Base-by-base conservation (phyloP, 2,113 vertebrate genomes). In the Clarias magur region DNA sequence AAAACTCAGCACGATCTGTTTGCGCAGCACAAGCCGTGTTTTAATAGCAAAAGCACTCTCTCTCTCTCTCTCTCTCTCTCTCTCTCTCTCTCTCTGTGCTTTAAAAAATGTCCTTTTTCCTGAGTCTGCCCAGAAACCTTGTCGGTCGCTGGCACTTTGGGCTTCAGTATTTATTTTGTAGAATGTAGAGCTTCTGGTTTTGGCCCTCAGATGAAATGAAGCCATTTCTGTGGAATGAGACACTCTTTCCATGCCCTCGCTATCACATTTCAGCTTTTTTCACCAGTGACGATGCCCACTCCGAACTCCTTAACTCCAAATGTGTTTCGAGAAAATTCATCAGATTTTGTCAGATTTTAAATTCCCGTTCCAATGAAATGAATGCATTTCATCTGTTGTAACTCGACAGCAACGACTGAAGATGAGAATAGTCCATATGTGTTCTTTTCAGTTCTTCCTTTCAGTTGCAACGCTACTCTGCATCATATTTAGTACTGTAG, bases 201-300 rank as follows among this genome's bases (percentile, higher is more conserved):
- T 94, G 93, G 92, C 90, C 42, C 3, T 57, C 56, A 4, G 78
- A 90, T 87, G 80, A 75, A 80, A 87, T 90, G 38, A 92, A 89
- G 80, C 89, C 87, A 89, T 92, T 91, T 91, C 76, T 91, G 67
- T 90, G 88, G 92, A 94, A 92, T 91, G 85, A 92, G 90, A 92
- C 91, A 86, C 85, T 68, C 88, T 91, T 91, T 87, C 84, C 63
- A 60, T 68, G 76, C 89, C 87, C 62, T 87, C 73, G 80, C 82
- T 27, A 12, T 82, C 42, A 48, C 86, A 81, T 92, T 89, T 88
- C 72, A 90, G 84, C 67, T 30, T 68, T 89, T 76, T 70, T 83
- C 54, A 76, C 59, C 60, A 84, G 59, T 72, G 16, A 67, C 30
- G 63, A 38, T 56, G 38, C 62, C 38, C 11, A 72, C 65, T 25